Conservation (phyloP, 2,797 vertebrate species). For the Luscinia luscinia region DNA sequence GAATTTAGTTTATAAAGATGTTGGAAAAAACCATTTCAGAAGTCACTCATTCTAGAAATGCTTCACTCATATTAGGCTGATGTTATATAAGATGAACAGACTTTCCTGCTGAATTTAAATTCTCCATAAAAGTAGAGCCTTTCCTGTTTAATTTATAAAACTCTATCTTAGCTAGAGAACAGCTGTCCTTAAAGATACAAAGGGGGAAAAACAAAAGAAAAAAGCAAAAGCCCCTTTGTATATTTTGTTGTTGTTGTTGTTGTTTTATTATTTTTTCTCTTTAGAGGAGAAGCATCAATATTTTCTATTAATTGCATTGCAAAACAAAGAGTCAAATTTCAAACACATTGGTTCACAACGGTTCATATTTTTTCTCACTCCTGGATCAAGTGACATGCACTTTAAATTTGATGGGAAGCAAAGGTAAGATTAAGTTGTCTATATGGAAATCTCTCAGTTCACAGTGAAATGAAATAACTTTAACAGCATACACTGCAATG, state of each 20-base stretch:
- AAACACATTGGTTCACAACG: not conserved
- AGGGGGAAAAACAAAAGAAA: not conserved
- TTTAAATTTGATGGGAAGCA: not conserved
- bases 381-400: not conserved
- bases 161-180: not conserved
- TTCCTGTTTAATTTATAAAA: not conserved
- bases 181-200: not conserved
- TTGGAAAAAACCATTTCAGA: not conserved
- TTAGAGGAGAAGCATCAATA: not conserved
- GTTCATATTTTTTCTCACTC: not conserved
- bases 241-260: not conserved
- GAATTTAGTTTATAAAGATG: not conserved
- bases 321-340: not conserved
- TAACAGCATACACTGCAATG: not conserved
- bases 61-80: not conserved
- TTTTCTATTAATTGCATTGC: not conserved
- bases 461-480: not conserved
- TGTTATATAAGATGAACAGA: not conserved
- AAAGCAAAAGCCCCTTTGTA: fast-evolving
- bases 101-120: not conserved
- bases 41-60: not conserved
- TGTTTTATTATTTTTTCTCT: not conserved
- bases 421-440: not conserved
- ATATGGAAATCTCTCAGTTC: not conserved
- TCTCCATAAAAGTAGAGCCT: not conserved